Evolutionary conservation across 2,113 vertebrate species (phyloP), one percentile per base, ranked within the genome.

Genomic region (Chrysochloris asiatica): DNA sequence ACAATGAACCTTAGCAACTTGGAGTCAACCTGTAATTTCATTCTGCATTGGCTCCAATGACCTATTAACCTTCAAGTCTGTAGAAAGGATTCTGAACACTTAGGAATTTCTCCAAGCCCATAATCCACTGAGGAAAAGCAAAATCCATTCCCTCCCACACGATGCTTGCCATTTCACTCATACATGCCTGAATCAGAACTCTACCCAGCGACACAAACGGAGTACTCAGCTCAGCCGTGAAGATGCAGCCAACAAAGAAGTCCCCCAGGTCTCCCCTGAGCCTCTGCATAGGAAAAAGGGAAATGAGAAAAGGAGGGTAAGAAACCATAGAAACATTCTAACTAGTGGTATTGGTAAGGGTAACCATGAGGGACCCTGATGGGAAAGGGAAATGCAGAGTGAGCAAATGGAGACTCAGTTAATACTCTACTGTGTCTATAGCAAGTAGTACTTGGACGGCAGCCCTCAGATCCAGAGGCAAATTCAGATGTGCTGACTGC

Each of bases 181-280:
- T 69, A 97, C 82, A 4, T 96, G 99, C 99, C 99, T 99, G 99
- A 97, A 99, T 99, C 90, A 99, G 98, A 95, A 99, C 98, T 97
- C 99, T 99, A 96, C 99, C 99, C 96, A 99, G 96, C 0, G 99
- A 99, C n/a, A 99, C 99, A 4, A 99, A 99, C 4, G 99, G 99
- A 0, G 99, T 99, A 98, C 99, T 99, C 97, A 99, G 97, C 98
- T 99, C 99, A 30, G 99, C 99, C 4, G 97, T 98, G 96, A 99
- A 99, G 97, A 99, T 98, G 96, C 99, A 99, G 96, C 99, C 99
- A 4, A 99, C 98, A 5, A 99, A 99, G 98, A 99, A 99, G 94
- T 99, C 99, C 3, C 99, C 99, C 90, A 98, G 98, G 38, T 98
- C 98, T 80, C 98, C 98, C 93, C 99, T 98, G 94, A 98, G 98